phyloP scores from a whole-genome alignment of 2,113 vertebrate genomes.

The Mungos mungo region DNA sequence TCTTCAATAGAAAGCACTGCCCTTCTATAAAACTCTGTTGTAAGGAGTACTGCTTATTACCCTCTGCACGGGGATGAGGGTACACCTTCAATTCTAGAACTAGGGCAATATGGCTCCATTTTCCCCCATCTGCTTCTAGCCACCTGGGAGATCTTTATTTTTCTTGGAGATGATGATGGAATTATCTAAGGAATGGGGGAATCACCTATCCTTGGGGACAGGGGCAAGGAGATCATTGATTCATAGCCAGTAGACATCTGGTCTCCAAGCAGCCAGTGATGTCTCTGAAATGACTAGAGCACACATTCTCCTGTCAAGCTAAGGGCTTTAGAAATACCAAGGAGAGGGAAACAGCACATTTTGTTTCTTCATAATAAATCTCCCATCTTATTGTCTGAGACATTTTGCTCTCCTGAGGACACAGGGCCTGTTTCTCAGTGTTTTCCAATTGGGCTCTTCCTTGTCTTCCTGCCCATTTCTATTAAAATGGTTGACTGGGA shows the following conservation, averaged over 20 bases:
- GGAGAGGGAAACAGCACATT: conserved; percentile 79
- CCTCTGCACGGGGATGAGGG: not conserved
- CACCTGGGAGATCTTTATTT: conserved; percentile 61
- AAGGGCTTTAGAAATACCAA: conserved; percentile 77
- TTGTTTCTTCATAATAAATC: conserved; percentile 80
- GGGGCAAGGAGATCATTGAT: conserved; percentile 80
- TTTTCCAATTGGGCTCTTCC: not conserved
- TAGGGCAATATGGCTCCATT: conserved; percentile 65
- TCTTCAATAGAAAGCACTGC: not conserved
- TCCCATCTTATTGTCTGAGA: conserved; percentile 75
- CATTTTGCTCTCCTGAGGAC: conserved; percentile 64
- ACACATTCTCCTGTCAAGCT: conserved; percentile 71
- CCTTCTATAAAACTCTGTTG: conserved; percentile 47
- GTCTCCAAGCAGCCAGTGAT: conserved; percentile 76
- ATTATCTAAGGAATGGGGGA: conserved; percentile 69
- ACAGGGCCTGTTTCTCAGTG: not conserved
- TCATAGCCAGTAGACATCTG: conserved; percentile 72
- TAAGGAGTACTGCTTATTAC: not conserved
- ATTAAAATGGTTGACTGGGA: not conserved
- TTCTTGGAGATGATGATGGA: conserved; percentile 61
- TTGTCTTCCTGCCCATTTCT: not conserved
- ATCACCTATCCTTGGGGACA: conserved; percentile 67
- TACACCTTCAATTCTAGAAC: conserved; percentile 19
- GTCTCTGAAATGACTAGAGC: conserved; percentile 53
- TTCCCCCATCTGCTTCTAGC: not conserved